Conservation (phyloP, 2,797 vertebrate genomes). For the Scolopax bukidnonensis region DNA sequence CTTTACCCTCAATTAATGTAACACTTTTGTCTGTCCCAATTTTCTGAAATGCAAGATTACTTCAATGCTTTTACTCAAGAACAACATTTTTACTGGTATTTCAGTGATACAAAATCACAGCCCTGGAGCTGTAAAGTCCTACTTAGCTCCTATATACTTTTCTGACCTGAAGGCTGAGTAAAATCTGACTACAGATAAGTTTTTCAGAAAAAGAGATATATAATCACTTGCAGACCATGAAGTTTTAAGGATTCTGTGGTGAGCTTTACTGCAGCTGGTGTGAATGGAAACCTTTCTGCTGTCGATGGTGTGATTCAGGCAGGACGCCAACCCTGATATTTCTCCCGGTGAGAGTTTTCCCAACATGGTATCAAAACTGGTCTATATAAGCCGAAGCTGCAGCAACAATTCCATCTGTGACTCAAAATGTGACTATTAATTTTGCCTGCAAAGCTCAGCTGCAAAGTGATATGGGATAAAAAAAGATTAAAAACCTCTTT, state of each 20-base stretch:
- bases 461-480: not conserved
- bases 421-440: not conserved
- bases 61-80: not conserved
- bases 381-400: not conserved
- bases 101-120: not conserved
- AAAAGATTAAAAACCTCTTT: not conserved
- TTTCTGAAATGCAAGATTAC: not conserved
- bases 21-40: not conserved
- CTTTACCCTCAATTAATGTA: not conserved
- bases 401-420: not conserved
- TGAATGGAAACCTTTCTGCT: not conserved
- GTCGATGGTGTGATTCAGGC: not conserved
- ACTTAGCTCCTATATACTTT: not conserved
- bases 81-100: not conserved
- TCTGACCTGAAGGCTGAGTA: not conserved
- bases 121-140: not conserved
- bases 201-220: not conserved
- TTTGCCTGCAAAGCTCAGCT: not conserved
- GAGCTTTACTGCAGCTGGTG: not conserved
- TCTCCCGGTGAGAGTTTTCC: not conserved
- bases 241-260: not conserved
- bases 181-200: not conserved
- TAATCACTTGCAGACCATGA: not conserved
- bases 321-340: not conserved
- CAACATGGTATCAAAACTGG: not conserved